Evolutionary conservation across 2,888 invertebrate genomes (phyloP), one percentile per base, ranked within the genome.

Genomic region (Drosophila antonietae): DNA sequence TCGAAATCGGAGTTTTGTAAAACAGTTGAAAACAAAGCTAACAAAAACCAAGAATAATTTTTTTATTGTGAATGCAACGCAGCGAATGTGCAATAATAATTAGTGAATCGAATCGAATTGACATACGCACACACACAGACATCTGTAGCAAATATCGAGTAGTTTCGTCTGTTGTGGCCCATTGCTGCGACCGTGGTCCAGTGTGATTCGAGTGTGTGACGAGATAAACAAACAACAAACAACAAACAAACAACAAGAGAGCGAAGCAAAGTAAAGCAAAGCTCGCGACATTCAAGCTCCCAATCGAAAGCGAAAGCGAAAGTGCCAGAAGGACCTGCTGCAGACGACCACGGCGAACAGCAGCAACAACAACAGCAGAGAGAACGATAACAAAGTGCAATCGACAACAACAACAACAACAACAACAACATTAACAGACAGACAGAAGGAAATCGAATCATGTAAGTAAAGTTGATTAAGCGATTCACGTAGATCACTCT

Each of bases 81-180:
- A 59, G 51, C 51, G 43, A 68, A 63, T 52, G 73, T 74, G 73
- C 74, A 74, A 73, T 73, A 75, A 49, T 51, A 51, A 41, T 41
- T 20, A 20, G 18, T 41, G 35, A 20, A 51, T 51, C 33, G 33
- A 65, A 18, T 31, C 35, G 39, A 52, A 18, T 31, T 8, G 55
- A 28, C 33, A 37, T n/a, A 20, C 14, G 23, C 12, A 15, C 23
- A 46, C 44, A 49, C n/a, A 49, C 28, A 31, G 7, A 7, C 47
- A 31, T 47, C 47, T 47, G 8, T 28, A 47, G 18, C n/a, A 59
- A 12, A 39, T 33, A 47, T 23, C 55, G 39, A 55, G 55, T 41
- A 55, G 41, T 7, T 37, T 31, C 59, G 15, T 62, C 33, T 47
- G 47, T 44, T 33, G 51, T 33, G 49, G 41, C 35, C 33, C 41